Evolutionary conservation across 1,140 invertebrate genomes (phyloP).

Genomic region (Ceratina japonica): DNA sequence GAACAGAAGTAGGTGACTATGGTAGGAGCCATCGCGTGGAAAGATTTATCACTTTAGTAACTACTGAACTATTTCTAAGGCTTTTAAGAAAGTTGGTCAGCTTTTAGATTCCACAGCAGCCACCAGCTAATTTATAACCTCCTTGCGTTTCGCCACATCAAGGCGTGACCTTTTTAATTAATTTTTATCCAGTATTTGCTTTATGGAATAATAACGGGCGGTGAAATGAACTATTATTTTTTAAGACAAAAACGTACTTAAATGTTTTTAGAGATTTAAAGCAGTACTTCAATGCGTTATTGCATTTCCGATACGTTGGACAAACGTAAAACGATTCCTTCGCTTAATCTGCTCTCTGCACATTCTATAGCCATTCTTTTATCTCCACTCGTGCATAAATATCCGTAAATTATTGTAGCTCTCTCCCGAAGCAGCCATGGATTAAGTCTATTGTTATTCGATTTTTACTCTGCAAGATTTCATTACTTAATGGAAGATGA

Average conservation of each 20-base stretch:
- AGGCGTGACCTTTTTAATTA: too few species aligned
- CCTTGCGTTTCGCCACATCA: not conserved
- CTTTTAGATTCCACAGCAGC: not conserved
- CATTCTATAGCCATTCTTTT: not conserved
- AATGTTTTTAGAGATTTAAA: too few species aligned
- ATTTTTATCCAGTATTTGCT: too few species aligned
- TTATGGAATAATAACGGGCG: not conserved
- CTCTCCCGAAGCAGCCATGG: not conserved
- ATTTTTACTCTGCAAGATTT: too few species aligned
- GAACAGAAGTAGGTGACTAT: not conserved
- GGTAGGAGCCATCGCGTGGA: not conserved
- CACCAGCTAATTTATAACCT: not conserved
- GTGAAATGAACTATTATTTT: not conserved
- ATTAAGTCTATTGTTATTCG: not conserved
- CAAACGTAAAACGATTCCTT: not conserved
- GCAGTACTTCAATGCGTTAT: too few species aligned
- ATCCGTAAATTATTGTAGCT: not conserved
- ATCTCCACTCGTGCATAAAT: too few species aligned
- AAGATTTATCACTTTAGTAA: constrained; percentile 1
- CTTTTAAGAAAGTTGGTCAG: constrained; percentile 1
- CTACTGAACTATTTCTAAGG: not conserved
- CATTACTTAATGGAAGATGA: too few species aligned
- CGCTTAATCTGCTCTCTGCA: not conserved
- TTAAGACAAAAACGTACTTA: not conserved
- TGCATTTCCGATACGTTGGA: not conserved